Conservation (phyloP, 2,797 vertebrate species). For the Hydrocynus forskahlii region DNA sequence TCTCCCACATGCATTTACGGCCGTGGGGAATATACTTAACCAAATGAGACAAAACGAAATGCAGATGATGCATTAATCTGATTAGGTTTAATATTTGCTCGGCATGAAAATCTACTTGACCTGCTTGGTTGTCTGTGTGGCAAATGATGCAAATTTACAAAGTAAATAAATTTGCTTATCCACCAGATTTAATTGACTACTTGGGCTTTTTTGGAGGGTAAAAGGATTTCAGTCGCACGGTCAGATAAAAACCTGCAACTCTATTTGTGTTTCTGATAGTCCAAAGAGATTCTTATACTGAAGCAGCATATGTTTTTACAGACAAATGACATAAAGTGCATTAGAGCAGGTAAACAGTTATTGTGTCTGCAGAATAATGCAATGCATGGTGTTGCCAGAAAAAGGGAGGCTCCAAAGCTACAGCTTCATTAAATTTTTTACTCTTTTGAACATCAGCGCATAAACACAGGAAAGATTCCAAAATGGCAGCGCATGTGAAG, state of each 20-base stretch:
- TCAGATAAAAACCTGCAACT: background rate
- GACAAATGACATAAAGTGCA: no score
- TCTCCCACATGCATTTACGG: conserved; percentile 12
- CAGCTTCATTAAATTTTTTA: no score
- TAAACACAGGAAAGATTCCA: no score
- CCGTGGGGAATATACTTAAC: conserved; percentile 47
- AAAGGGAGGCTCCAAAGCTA: no score
- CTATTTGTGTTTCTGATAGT: background rate
- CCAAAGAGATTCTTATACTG: no score
- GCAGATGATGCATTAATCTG: conserved; percentile 44
- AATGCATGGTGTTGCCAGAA: no score
- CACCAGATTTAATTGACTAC: background rate
- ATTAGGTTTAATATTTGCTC: conserved; percentile 46
- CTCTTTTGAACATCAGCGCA: no score
- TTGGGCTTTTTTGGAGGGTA: background rate
- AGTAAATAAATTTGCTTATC: background rate
- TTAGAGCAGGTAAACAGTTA: no score
- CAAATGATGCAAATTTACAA: conserved; percentile 27
- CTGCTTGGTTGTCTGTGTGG: conserved; percentile 17
- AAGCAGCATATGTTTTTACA: no score
- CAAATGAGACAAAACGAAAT: conserved; percentile 24
- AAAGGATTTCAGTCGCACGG: background rate
- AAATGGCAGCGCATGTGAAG: no score
- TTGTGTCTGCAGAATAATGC: no score
- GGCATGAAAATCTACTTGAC: conserved; percentile 17